phyloP scores from a whole-genome alignment of 2,113 vertebrate species.

The Pardalotus punctatus region DNA sequence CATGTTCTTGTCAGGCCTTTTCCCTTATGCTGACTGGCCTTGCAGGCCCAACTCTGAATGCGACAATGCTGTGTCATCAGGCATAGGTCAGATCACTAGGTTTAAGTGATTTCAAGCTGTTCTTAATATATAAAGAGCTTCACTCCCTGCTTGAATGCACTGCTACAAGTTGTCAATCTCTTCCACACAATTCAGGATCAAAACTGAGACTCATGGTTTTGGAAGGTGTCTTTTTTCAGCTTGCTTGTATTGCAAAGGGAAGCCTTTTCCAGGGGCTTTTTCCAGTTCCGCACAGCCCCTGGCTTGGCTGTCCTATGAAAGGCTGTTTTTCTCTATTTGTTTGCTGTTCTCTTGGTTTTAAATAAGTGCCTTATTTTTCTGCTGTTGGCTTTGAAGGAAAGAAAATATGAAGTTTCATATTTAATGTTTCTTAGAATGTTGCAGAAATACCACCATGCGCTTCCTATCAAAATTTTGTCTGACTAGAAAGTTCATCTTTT shows the following conservation, averaged over 20 bases:
- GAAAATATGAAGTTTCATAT: not conserved
- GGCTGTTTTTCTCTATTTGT: not conserved
- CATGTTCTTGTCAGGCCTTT: not conserved
- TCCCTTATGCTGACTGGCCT: not conserved
- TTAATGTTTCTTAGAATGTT: not conserved
- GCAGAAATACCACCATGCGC: not conserved
- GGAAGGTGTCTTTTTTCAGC: not conserved
- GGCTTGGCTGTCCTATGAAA: not conserved
- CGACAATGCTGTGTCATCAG: not conserved
- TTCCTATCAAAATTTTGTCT: not conserved
- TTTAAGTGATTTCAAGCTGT: not conserved
- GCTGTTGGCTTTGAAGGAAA: not conserved
- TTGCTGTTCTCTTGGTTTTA: not conserved
- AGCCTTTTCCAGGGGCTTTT: not conserved
- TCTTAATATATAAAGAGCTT: not conserved
- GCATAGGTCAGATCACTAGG: not conserved
- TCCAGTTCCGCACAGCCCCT: not conserved
- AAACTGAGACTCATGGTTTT: not conserved
- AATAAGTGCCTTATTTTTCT: not conserved
- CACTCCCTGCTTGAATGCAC: not conserved
- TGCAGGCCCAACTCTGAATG: fast-evolving
- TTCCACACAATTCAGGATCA: not conserved
- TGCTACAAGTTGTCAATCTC: not conserved
- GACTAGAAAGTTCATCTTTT: not conserved
- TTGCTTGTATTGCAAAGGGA: not conserved